Evolutionary conservation across 2,888 invertebrate species (phyloP).

Genomic region (Poecilobothrus nobilitatus): DNA sequence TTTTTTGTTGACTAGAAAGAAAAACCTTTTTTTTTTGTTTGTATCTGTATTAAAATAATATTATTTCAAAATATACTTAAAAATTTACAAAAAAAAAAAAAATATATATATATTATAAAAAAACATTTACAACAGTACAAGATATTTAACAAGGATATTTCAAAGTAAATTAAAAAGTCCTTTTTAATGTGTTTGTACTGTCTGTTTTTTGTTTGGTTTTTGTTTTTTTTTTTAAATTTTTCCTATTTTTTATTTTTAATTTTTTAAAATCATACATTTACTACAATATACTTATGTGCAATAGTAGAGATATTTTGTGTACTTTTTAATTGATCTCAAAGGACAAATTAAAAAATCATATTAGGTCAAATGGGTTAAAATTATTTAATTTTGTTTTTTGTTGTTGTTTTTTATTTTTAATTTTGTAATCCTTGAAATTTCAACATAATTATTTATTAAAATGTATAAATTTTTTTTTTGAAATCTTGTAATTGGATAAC

Average conservation of each 20-base stretch:
- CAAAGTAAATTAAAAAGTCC: not conserved
- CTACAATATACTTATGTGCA: not conserved
- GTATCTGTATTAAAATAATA: no score
- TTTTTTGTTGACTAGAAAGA: no score
- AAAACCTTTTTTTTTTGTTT: no score
- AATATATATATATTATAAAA: not conserved
- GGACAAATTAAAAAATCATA: not conserved
- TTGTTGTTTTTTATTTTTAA: not conserved
- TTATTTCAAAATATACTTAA: not conserved
- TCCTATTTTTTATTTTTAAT: not conserved
- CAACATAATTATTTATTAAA: no score
- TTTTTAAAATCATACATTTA: not conserved
- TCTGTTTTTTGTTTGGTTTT: no score
- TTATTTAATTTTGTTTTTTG: not conserved
- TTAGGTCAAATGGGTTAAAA: not conserved
- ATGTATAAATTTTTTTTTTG: no score
- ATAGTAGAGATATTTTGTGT: not conserved
- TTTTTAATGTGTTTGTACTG: not conserved
- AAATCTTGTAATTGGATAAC: no score
- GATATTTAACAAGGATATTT: not conserved
- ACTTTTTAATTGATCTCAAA: not conserved
- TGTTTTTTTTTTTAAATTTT: no score
- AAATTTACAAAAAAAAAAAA: not conserved
- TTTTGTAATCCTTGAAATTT: no score
- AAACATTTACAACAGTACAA: not conserved